phyloP scores from a whole-genome alignment of 2,888 invertebrate genomes.

The Stenolophus ochropezus region DNA sequence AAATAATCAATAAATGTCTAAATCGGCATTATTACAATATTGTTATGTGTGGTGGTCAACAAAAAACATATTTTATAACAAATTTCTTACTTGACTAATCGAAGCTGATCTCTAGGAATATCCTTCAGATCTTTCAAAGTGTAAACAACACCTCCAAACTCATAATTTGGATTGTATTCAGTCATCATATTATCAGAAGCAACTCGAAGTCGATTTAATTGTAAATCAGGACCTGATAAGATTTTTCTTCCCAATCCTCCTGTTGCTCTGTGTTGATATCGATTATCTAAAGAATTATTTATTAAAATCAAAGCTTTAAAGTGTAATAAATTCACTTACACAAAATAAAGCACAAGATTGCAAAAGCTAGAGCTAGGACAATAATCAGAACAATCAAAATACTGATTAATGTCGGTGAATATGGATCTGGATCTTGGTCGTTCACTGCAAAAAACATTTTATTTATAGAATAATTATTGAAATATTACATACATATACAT shows the following conservation, averaged over 20 bases:
- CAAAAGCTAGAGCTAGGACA: slow-evolving; percentile 70
- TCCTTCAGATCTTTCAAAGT: slow-evolving; percentile 88
- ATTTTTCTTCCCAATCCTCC: slow-evolving; percentile 82
- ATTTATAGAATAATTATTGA: too few relatives aligned
- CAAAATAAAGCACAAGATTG: slow-evolving; percentile 74
- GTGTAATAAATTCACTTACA: slow-evolving; percentile 77
- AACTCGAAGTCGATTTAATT: slow-evolving; percentile 83
- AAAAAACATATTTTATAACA: too few relatives aligned
- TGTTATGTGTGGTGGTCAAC: too few relatives aligned
- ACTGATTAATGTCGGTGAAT: slow-evolving; percentile 70
- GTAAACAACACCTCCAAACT: slow-evolving; percentile 90
- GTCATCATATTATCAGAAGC: slow-evolving; percentile 85
- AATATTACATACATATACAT: too few relatives aligned
- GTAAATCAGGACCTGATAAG: slow-evolving; percentile 86
- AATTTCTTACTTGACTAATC: slow-evolving; percentile 91
- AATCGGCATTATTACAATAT: too few relatives aligned
- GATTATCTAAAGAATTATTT: slow-evolving; percentile 78
- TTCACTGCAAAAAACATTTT: slow-evolving; percentile 67
- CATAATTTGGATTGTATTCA: slow-evolving; percentile 97
- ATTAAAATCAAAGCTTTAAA: background rate
- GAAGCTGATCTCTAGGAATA: slow-evolving; percentile 89
- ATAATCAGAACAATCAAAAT: slow-evolving; percentile 71
- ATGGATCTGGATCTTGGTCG: slow-evolving; percentile 64
- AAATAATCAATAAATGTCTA: too few relatives aligned
- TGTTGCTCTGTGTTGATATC: slow-evolving; percentile 85